A percentile compares a stretch with the other conserved stretches of the same genome.
Evolutionary conservation across 2,888 invertebrate genomes (phyloP).

Genomic region (Caenorhabditis macrosperma): DNA sequence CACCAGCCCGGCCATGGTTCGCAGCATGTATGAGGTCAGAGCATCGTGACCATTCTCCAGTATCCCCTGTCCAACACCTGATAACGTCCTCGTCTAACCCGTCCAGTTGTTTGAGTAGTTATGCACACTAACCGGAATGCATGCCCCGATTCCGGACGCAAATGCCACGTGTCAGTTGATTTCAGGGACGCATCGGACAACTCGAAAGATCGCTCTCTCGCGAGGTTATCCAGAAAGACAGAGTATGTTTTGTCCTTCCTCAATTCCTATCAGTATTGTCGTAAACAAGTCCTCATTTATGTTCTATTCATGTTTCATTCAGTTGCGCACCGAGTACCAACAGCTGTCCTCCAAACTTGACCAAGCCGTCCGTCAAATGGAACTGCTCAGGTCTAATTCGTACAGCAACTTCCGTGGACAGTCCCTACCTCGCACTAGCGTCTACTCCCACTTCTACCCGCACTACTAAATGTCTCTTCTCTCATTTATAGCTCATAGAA

Average conservation of each 20-base stretch:
- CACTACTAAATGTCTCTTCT: conserved; percentile 71
- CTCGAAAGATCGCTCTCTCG: conserved; percentile 79
- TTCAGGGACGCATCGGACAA: conserved; percentile 78
- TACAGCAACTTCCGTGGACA: conserved; percentile 73
- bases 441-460: conserved; percentile 80
- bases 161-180: conserved; percentile 37
- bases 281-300: conserved; percentile 1
- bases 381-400: conserved; percentile 77
- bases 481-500: background rate
- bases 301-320: conserved; percentile 55
- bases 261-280: background rate
- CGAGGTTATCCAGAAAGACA: conserved; percentile 77
- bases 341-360: conserved; percentile 77
- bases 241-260: conserved; percentile 69
- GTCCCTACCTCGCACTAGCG: conserved; percentile 75
- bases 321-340: conserved; percentile 78
- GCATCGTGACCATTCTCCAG: background rate
- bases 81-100: conserved; percentile 56
- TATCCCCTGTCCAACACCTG: conserved; percentile 9
- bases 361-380: conserved; percentile 79
- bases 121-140: conserved; percentile 54
- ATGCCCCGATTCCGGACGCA: conserved; percentile 26
- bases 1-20: conserved; percentile 65
- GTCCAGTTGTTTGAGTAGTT: conserved; percentile 16
- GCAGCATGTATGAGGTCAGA: conserved; percentile 75